Evolutionary conservation across 2,888 invertebrate genomes (phyloP).

Genomic region (Tyria jacobaeae): DNA sequence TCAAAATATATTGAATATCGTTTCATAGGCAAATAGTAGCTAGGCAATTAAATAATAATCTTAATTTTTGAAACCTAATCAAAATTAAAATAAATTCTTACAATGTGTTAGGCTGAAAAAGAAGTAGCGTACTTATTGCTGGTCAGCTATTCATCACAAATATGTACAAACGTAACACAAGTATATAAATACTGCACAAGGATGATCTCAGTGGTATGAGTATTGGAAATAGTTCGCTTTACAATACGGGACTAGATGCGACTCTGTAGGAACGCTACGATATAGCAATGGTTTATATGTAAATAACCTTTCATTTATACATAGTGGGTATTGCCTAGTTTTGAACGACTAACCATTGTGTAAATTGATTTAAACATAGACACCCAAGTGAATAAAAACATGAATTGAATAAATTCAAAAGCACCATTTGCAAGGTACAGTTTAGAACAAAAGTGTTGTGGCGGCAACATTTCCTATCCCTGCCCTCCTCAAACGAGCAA

Average conservation of each 20-base stretch:
- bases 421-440: constrained; percentile 50
- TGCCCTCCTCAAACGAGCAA: constrained; percentile 25
- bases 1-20: too few species aligned
- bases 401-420: constrained; percentile 41
- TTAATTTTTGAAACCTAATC: too few species aligned
- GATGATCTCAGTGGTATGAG: constrained; percentile 26
- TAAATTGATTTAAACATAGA: constrained; percentile 30
- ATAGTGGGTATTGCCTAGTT: not conserved
- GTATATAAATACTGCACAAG: constrained; percentile 15
- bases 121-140: not conserved
- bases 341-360: constrained; percentile 7
- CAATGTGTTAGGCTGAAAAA: too few species aligned
- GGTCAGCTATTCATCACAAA: not conserved
- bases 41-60: too few species aligned
- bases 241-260: constrained; percentile 70
- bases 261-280: constrained; percentile 23
- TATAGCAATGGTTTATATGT: constrained; percentile 23
- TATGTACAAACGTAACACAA: constrained; percentile 12
- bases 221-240: constrained; percentile 40
- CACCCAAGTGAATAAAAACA: constrained; percentile 44
- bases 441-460: constrained; percentile 27
- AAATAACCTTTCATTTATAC: constrained; percentile 17
- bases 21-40: too few species aligned
- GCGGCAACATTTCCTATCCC: constrained; percentile 28
- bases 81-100: too few species aligned